These are phyloP conservation scores for Ciconia nigra DNA, from an alignment of 2,797 vertebrate species.

Conservation along the genomic window DNA sequence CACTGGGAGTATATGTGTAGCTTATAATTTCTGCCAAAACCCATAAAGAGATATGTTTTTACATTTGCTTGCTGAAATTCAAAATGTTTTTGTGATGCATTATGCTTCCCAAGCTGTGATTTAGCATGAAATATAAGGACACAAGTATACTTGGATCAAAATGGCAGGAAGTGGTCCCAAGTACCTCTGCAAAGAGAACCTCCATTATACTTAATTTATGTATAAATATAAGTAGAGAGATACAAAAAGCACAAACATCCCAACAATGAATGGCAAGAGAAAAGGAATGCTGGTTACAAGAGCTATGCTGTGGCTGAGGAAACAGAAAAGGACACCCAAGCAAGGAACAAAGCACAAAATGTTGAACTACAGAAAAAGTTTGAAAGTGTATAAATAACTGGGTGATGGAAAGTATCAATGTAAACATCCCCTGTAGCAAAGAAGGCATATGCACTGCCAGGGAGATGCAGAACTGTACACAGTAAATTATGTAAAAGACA, in stretches of 20 bases:
- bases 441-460: background rate
- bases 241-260: background rate
- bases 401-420: background rate
- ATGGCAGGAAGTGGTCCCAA: background rate
- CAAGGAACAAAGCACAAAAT: background rate
- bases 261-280: background rate
- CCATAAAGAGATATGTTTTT: background rate
- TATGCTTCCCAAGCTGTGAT: background rate
- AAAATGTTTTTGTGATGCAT: background rate
- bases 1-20: background rate
- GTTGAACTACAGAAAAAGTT: background rate
- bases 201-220: background rate
- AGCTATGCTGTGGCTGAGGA: background rate
- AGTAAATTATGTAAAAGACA: background rate
- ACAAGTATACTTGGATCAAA: background rate
- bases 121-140: background rate
- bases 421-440: background rate
- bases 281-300: background rate
- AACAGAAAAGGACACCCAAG: background rate
- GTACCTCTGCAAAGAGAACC: background rate
- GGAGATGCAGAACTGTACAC: background rate
- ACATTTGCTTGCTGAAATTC: background rate
- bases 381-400: background rate
- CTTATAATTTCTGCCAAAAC: background rate
- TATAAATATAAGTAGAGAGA: background rate